Percentiles rank a stretch among this genome's conserved stretches.
Conservation (phyloP, 2,113 vertebrate genomes). For the Burhinus oedicnemus region DNA sequence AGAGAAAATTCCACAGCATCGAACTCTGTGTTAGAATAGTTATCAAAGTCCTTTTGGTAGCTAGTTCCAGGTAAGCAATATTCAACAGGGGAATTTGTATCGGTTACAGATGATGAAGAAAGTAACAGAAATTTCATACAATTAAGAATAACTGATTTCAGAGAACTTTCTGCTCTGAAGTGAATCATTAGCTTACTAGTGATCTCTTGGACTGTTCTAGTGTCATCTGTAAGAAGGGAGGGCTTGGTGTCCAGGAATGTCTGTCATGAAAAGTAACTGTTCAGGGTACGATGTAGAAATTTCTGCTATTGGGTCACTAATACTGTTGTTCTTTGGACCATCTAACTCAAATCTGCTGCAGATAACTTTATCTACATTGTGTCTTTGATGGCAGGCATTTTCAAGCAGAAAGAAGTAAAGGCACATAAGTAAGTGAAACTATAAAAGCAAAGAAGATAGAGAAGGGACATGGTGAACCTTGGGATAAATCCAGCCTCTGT, state of each 20-base stretch:
- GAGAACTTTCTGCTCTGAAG: background rate
- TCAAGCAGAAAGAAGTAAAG: background rate
- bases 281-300: background rate
- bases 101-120: background rate
- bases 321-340: background rate
- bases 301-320: background rate
- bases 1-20: background rate
- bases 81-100: background rate
- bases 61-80: background rate
- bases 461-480: background rate
- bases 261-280: background rate
- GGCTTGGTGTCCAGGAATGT: background rate
- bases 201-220: background rate
- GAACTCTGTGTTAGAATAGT: background rate
- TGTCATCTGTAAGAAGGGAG: background rate
- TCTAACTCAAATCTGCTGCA: background rate
- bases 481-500: background rate
- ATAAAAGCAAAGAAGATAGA: background rate
- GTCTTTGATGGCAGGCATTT: background rate
- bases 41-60: background rate
- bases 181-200: background rate
- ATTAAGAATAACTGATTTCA: background rate
- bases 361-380: background rate
- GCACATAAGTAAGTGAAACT: background rate
- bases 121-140: background rate